Base-by-base conservation (phyloP, 2,888 invertebrate genomes). In the Kryphioiulus occultus region DNA sequence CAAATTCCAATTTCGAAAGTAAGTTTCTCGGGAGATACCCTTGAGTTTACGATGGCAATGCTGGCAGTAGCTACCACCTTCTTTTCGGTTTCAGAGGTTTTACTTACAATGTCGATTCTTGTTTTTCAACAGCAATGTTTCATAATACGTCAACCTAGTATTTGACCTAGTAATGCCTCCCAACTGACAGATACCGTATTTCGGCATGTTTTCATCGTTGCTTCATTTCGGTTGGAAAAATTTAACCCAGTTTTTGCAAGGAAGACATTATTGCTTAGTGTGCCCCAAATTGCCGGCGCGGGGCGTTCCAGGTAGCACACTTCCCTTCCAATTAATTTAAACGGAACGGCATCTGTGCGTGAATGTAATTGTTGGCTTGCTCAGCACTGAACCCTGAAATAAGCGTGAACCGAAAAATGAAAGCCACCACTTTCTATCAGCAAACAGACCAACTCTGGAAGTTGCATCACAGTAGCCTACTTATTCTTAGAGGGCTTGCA, bases 41-140 rank as follows among this genome's bases (percentile, higher is more conserved):
- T n/a, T 26, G 68, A 68, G 68, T 68, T 68, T 68, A 26, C 15
- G 68, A 26, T 68, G 68, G 68, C 22, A 39, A 39, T 39, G 9
- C 39, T 47, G 47, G 47, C 17, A 47, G 47, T 17, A 0, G 59
- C n/a, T 59, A 59, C 68, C n/a, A 22, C 22, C 68, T 68, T 68
- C 68, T 26, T 68, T 68, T 22, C 68, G 9, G 26, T 68, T 68
- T 68, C 26, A 1, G 26, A 26, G 68, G 26, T n/a, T n/a, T 68
- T 68, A 68, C n/a, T 68, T 26, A 68, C 68, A 68, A 68, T 68
- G 68, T 68, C 68, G 68, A 68, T 68, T 68, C 12, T 26, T 68
- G 68, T 68, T 68, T 47, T 68, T 26, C 68, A 10, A 12, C 10
- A 10, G 10, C 3, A 68, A 68, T 10, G 68, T 68, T 26, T 68